Conservation (phyloP, 2,113 vertebrate species). For the Pongo abelii region DNA sequence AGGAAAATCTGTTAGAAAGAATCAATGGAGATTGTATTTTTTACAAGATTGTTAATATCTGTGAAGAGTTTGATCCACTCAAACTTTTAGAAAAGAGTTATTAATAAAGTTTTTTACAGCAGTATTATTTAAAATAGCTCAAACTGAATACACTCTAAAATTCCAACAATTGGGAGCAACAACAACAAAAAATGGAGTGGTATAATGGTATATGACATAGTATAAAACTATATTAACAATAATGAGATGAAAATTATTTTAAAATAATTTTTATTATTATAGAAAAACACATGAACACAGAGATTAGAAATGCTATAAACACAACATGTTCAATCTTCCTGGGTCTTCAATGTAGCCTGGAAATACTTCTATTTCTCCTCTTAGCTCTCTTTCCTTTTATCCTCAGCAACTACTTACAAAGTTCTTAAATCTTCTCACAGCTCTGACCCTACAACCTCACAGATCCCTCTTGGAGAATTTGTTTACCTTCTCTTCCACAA, state of each 20-base stretch:
- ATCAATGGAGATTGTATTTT: neutral
- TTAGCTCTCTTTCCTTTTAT: neutral
- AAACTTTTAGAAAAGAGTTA: neutral
- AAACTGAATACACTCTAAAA: neutral
- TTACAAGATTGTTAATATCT: neutral
- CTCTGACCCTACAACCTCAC: neutral
- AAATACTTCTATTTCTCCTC: neutral
- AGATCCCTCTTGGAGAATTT: neutral
- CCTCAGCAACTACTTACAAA: neutral
- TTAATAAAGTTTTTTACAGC: neutral
- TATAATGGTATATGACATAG: neutral
- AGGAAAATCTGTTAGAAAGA: neutral
- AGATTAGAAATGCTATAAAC: neutral
- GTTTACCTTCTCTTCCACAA: neutral
- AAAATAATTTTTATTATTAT: neutral
- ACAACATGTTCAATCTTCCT: neutral
- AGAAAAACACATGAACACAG: neutral
- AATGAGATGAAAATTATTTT: neutral
- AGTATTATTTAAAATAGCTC: neutral
- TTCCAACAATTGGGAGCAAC: neutral
- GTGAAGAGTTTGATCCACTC: neutral
- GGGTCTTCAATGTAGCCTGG: neutral
- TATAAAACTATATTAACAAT: neutral
- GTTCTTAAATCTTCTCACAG: neutral
- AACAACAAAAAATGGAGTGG: neutral